phyloP scores from a whole-genome alignment of 2,797 vertebrate genomes.

The Remorina albescens region DNA sequence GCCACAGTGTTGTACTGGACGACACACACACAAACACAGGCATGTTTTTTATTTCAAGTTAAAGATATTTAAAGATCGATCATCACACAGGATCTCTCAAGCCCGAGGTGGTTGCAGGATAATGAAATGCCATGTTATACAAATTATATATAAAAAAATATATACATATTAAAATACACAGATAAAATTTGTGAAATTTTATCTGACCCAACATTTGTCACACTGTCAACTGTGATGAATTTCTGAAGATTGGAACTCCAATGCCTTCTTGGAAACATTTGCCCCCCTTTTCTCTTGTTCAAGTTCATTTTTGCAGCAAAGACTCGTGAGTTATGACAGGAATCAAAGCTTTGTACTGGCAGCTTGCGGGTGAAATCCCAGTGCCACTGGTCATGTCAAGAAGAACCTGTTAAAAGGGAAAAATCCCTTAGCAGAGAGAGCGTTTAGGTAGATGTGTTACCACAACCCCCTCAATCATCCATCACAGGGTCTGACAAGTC shows the following conservation, averaged over 20 bases:
- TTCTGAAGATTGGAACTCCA: no score
- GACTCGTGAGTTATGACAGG: background rate
- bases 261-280: no score
- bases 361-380: conserved; percentile 16
- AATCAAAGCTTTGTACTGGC: conserved; percentile 10
- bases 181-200: no score
- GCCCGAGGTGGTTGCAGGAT: background rate
- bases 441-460: conserved; percentile 69
- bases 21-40: background rate
- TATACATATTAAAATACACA: no score
- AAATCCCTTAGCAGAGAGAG: conserved; percentile 43
- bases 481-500: conserved; percentile 76
- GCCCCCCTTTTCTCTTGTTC: background rate
- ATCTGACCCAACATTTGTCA: no score
- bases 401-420: conserved; percentile 29
- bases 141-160: no score
- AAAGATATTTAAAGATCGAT: no score
- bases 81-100: background rate
- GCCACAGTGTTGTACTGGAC: background rate
- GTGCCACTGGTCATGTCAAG: background rate
- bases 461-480: conserved; percentile 75
- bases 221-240: no score
- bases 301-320: background rate
- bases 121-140: no score
- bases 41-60: no score